A percentile compares a stretch with the other conserved stretches of the same genome.
Conservation (phyloP, 2,797 vertebrate species). For the Muraenolepis orangiensis region DNA sequence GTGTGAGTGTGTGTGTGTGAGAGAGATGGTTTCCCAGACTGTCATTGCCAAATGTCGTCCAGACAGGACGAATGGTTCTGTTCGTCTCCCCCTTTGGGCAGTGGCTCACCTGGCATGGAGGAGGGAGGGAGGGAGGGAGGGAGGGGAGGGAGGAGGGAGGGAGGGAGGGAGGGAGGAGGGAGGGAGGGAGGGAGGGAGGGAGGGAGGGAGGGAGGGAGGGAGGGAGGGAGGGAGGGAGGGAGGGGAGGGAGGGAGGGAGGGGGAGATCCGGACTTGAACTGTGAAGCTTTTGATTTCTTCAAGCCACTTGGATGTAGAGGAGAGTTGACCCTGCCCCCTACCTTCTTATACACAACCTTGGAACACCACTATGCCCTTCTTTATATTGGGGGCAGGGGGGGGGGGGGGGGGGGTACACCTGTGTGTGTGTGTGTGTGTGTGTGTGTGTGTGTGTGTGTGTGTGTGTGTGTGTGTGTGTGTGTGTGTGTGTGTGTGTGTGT, state of each 20-base stretch:
- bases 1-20: not conserved
- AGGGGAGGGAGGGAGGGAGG: constrained; percentile 25
- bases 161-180: constrained; percentile 20
- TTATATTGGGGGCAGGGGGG: no score
- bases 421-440: constrained; percentile 34
- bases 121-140: constrained; percentile 23
- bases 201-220: constrained; percentile 22
- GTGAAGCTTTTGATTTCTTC: constrained; percentile 65
- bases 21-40: not conserved
- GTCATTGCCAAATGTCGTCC: not conserved
- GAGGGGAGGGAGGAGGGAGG: constrained; percentile 9
- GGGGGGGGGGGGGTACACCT: not conserved
- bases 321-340: constrained; percentile 39
- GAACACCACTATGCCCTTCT: constrained; percentile 36
- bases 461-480: constrained; percentile 39
- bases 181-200: constrained; percentile 22
- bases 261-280: constrained; percentile 55
- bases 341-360: constrained; percentile 46
- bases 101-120: constrained; percentile 31
- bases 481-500: constrained; percentile 22
- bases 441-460: constrained; percentile 25
- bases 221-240: constrained; percentile 22
- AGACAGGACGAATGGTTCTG: constrained; percentile 1
- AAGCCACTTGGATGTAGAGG: constrained; percentile 15
- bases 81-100: constrained; percentile 16